These are phyloP conservation scores for Tonatia bakeri DNA, from an alignment of 2,113 vertebrate genomes.

Conservation along the genomic window DNA sequence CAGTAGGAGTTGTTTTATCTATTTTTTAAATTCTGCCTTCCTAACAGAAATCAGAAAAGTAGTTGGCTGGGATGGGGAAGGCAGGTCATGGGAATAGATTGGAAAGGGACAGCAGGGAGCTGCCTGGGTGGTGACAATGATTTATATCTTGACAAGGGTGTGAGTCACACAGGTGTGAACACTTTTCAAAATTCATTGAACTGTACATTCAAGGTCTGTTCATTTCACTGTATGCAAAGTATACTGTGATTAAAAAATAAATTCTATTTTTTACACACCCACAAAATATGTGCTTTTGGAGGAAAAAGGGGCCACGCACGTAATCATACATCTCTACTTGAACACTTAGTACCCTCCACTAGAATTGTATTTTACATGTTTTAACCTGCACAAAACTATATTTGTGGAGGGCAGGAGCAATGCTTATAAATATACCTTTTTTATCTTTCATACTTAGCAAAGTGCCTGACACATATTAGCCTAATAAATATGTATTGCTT, in stretches of 20 bases:
- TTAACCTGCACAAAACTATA: not conserved
- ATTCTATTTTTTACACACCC: conserved; percentile 16
- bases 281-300: not conserved
- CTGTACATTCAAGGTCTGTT: not conserved
- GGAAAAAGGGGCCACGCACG: not conserved
- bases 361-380: not conserved
- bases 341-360: not conserved
- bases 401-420: not conserved
- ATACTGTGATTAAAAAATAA: conserved; percentile 50
- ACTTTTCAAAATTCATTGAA: conserved; percentile 1
- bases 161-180: not conserved
- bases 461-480: not conserved
- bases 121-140: not conserved
- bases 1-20: not conserved
- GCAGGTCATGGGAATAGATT: not conserved
- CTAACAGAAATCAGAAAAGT: not conserved
- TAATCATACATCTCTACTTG: not conserved
- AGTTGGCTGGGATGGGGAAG: not conserved
- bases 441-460: not conserved
- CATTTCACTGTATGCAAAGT: conserved; percentile 41
- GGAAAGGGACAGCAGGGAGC: not conserved
- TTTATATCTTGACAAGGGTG: not conserved
- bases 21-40: not conserved
- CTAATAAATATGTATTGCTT: not conserved
- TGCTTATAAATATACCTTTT: not conserved